phyloP scores from a whole-genome alignment of 1,140 invertebrate genomes.

The Aethina tumida region DNA sequence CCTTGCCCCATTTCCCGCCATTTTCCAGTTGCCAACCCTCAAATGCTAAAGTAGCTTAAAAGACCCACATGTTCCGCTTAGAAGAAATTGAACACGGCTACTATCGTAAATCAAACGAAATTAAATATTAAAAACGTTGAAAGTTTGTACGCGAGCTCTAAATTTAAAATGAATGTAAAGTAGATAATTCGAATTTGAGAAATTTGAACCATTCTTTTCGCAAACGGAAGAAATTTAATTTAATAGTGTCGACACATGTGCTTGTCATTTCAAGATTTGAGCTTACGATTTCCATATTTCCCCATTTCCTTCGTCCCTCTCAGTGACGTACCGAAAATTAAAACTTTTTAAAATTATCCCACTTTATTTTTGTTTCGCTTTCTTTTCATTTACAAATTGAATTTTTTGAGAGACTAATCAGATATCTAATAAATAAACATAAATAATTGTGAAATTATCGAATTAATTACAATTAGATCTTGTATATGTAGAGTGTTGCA shows the following conservation, averaged over 20 bases:
- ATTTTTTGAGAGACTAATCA: too few species aligned
- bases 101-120: conserved; percentile 38
- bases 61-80: conserved; percentile 18
- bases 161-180: conserved; percentile 39
- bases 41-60: too few species aligned
- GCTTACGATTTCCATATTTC: conserved; percentile 30
- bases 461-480: too few species aligned
- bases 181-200: conserved; percentile 38
- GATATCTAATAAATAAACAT: too few species aligned
- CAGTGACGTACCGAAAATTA: too few species aligned
- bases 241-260: conserved; percentile 36
- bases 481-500: too few species aligned
- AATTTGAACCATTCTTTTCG: conserved; percentile 35
- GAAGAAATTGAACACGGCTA: conserved; percentile 30
- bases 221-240: conserved; percentile 37
- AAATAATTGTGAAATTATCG: too few species aligned
- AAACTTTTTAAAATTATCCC: too few species aligned
- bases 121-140: conserved; percentile 39
- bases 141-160: conserved; percentile 30
- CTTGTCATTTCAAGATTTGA: conserved; percentile 34
- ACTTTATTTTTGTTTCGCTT: too few species aligned
- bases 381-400: too few species aligned
- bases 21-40: too few species aligned
- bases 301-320: too few species aligned
- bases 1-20: conserved; percentile 7